Conservation (phyloP, 2,113 vertebrate genomes). For the Gorilla gorilla region DNA sequence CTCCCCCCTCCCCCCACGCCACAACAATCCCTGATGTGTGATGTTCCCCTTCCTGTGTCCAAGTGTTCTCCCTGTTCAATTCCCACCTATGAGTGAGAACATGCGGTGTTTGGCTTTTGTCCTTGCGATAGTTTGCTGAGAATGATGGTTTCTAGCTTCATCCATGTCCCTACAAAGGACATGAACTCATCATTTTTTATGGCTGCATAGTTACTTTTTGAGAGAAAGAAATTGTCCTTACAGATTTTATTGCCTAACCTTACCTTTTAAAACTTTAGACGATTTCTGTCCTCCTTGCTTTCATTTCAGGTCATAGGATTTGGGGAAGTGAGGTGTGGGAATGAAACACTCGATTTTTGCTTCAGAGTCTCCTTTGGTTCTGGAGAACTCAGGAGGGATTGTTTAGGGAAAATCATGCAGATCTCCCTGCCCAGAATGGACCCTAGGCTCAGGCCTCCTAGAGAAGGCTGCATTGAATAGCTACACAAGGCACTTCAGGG, state of each 20-base stretch:
- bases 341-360: neutral
- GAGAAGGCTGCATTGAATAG: neutral
- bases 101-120: too few species aligned
- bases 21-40: too few species aligned
- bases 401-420: neutral
- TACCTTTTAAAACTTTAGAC: neutral
- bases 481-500: too few species aligned
- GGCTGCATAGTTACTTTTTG: neutral
- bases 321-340: neutral
- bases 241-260: neutral
- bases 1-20: too few species aligned
- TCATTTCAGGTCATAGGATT: neutral
- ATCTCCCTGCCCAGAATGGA: fast-evolving
- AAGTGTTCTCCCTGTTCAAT: too few species aligned
- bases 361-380: neutral
- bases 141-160: too few species aligned
- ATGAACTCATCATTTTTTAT: too few species aligned
- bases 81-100: too few species aligned
- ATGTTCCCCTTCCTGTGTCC: too few species aligned
- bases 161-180: too few species aligned
- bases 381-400: neutral
- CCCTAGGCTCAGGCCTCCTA: neutral
- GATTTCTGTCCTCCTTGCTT: neutral
- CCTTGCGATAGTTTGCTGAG: too few species aligned
- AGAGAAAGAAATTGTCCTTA: neutral